Percentiles rank a stretch among this genome's conserved stretches.
These are phyloP conservation scores for Eulemur mongoz DNA, from an alignment of 2,797 vertebrate species.

Conservation along the genomic window DNA sequence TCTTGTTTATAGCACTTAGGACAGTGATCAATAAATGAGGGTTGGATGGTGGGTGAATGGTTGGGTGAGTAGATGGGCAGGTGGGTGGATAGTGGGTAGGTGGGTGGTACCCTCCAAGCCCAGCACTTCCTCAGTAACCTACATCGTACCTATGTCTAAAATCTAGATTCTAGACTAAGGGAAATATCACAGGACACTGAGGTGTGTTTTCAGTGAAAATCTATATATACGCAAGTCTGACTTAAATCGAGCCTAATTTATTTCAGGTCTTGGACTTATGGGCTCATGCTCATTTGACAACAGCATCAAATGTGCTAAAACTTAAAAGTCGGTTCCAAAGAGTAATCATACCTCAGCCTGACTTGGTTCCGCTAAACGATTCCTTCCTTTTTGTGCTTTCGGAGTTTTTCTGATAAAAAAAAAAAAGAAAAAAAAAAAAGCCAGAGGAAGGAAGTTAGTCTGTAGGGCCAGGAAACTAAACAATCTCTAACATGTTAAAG, in stretches of 20 bases:
- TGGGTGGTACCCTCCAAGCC: not conserved
- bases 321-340: slow-evolving; percentile 30
- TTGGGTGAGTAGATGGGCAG: not conserved
- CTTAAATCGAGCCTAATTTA: not conserved
- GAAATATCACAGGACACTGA: not conserved
- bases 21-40: not conserved
- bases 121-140: not conserved
- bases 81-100: not conserved
- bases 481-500: not conserved
- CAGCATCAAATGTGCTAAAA: not conserved
- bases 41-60: not conserved
- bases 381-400: slow-evolving; percentile 60
- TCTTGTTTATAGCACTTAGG: not conserved
- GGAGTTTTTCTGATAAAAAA: not conserved
- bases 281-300: not conserved
- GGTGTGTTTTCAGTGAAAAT: not conserved
- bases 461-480: not conserved
- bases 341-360: not conserved
- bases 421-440: not conserved
- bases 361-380: slow-evolving; percentile 19
- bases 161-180: not conserved
- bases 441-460: slow-evolving; percentile 67
- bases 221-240: not conserved
- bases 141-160: not conserved
- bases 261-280: not conserved